Evolutionary conservation across 2,113 vertebrate genomes (phyloP).

Genomic region (Galeopterus variegatus): DNA sequence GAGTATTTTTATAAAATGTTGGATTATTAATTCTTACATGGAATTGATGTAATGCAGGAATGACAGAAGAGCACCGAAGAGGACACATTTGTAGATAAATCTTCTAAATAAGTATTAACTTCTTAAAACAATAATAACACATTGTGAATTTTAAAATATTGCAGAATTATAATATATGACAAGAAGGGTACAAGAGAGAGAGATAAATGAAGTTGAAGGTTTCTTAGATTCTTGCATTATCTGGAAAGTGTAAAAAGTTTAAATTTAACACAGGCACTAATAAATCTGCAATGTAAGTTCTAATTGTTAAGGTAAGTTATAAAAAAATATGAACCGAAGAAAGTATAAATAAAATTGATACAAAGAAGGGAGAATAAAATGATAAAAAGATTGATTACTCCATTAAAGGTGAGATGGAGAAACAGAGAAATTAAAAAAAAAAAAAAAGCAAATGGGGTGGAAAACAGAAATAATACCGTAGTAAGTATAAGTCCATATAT

Average conservation of each 20-base stretch:
- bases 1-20: constrained; percentile 31
- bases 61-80: background rate
- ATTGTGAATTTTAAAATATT: background rate
- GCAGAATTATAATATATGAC: background rate
- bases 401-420: background rate
- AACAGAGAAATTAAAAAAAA: background rate
- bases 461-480: background rate
- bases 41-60: background rate
- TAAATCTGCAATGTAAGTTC: background rate
- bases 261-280: background rate
- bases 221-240: background rate
- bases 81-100: background rate
- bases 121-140: background rate
- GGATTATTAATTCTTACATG: background rate
- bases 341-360: background rate
- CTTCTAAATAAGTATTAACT: background rate
- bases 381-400: background rate
- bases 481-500: background rate
- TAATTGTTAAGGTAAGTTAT: background rate
- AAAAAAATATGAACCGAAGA: background rate
- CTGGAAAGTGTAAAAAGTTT: background rate
- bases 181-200: background rate
- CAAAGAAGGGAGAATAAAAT: background rate
- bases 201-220: background rate
- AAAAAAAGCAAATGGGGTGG: background rate